A percentile compares a stretch with the other conserved stretches of the same genome.
These are phyloP conservation scores for Muscicapa comitata DNA, from an alignment of 2,797 vertebrate genomes.

Conservation along the genomic window DNA sequence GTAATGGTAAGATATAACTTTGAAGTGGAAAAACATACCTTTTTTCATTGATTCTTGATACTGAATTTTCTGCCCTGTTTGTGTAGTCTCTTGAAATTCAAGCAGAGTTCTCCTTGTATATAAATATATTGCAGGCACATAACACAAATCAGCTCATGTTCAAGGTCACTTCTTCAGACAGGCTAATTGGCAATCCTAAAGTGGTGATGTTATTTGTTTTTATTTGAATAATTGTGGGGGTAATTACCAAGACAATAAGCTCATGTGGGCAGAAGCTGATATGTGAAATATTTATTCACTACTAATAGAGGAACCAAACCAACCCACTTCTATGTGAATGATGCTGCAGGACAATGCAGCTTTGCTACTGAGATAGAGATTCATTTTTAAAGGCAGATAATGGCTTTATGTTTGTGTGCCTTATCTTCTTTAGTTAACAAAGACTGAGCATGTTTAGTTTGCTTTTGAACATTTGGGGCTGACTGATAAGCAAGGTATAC, in stretches of 20 bases:
- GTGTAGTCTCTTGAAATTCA: neutral
- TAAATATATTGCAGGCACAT: neutral
- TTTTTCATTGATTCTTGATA: neutral
- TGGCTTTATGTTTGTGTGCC: neutral
- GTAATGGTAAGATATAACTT: neutral
- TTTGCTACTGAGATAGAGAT: neutral
- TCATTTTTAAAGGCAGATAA: conserved; percentile 12
- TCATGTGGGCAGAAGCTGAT: neutral
- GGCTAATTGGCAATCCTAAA: neutral
- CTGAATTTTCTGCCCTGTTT: neutral
- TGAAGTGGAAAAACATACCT: neutral
- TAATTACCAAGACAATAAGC: neutral
- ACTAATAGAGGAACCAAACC: neutral
- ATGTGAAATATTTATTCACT: conserved; percentile 14
- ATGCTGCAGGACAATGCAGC: neutral
- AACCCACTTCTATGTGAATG: neutral
- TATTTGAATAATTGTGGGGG: conserved; percentile 6
- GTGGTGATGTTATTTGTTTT: conserved; percentile 2
- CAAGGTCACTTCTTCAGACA: conserved; percentile 32
- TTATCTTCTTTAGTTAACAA: conserved; percentile 37
- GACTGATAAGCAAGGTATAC: neutral
- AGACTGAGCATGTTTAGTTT: neutral
- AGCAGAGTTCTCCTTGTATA: neutral
- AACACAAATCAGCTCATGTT: neutral
- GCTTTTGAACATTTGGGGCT: conserved; percentile 12